A percentile compares a stretch with the other conserved stretches of the same genome.
phyloP scores from a whole-genome alignment of 2,797 vertebrate genomes.

The Pseudomugil gertrudae region DNA sequence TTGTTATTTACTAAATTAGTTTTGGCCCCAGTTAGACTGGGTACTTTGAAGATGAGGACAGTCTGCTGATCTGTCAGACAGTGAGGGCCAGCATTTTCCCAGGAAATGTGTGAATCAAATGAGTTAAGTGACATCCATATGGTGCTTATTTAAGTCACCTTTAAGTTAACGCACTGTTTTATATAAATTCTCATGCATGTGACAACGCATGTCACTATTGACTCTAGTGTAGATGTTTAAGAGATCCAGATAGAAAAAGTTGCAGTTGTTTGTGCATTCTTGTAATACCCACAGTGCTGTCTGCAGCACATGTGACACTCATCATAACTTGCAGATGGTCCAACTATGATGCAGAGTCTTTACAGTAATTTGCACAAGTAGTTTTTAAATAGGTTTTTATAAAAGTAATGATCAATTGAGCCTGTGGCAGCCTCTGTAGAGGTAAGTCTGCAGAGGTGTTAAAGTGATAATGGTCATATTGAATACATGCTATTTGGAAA shows the following conservation, averaged over 20 bases:
- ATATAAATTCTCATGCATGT: slow-evolving; percentile 1
- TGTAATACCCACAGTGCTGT: too few relatives aligned
- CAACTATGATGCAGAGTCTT: not conserved
- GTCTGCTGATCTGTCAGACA: slow-evolving; percentile 63
- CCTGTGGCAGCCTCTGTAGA: not conserved
- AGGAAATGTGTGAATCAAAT: slow-evolving; percentile 44
- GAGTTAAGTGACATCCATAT: slow-evolving; percentile 43
- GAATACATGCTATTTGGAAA: too few relatives aligned
- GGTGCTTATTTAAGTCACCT: slow-evolving; percentile 34
- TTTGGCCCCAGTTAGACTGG: slow-evolving; percentile 31
- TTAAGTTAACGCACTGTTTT: slow-evolving; percentile 19
- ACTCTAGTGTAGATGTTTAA: too few relatives aligned
- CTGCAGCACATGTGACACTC: not conserved
- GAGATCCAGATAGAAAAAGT: not conserved
- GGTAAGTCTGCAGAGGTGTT: not conserved
- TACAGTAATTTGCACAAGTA: not conserved
- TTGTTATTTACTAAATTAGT: slow-evolving; percentile 59
- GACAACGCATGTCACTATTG: not conserved
- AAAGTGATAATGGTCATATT: too few relatives aligned
- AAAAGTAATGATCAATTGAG: not conserved
- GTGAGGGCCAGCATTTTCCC: slow-evolving; percentile 28
- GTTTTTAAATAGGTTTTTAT: not conserved
- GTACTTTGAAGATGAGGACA: slow-evolving; percentile 58
- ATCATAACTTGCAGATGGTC: too few relatives aligned
- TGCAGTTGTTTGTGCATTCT: too few relatives aligned